phyloP scores from a whole-genome alignment of 2,888 invertebrate species.

The Enchytraeus crypticus region DNA sequence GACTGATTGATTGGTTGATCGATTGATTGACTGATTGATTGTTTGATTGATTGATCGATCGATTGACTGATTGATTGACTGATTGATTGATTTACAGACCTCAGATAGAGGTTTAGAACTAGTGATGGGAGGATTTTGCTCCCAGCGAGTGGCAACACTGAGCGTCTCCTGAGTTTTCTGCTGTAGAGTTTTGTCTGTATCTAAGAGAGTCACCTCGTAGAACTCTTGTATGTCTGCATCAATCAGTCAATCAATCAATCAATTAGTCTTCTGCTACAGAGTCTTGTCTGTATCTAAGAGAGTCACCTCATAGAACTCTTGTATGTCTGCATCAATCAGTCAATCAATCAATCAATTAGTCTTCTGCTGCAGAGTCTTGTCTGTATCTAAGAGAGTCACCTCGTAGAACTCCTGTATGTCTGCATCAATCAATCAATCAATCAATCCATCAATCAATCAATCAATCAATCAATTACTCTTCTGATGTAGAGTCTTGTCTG shows the following conservation, averaged over 20 bases:
- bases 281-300: too few relatives aligned
- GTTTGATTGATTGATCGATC: neutral
- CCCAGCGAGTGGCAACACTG: constrained; percentile 29
- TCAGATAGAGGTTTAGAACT: constrained; percentile 19
- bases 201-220: constrained; percentile 29
- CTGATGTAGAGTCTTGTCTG: too few relatives aligned
- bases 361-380: constrained; percentile 28
- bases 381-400: constrained; percentile 28
- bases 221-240: constrained; percentile 29
- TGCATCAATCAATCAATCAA: too few relatives aligned
- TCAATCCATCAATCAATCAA: too few relatives aligned
- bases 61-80: constrained; percentile 7
- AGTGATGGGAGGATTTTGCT: constrained; percentile 26
- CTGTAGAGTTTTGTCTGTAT: constrained; percentile 27
- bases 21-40: constrained; percentile 6
- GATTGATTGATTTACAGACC: constrained; percentile 6
- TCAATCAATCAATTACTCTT: too few relatives aligned
- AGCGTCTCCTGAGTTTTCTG: constrained; percentile 30
- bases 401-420: constrained; percentile 31
- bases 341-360: too few relatives aligned
- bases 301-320: too few relatives aligned
- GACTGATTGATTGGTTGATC: constrained; percentile 6
- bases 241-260: too few relatives aligned
- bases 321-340: too few relatives aligned
- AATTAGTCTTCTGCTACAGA: too few relatives aligned